These are phyloP conservation scores for Lota lota DNA, from an alignment of 2,113 vertebrate species.

Conservation along the genomic window DNA sequence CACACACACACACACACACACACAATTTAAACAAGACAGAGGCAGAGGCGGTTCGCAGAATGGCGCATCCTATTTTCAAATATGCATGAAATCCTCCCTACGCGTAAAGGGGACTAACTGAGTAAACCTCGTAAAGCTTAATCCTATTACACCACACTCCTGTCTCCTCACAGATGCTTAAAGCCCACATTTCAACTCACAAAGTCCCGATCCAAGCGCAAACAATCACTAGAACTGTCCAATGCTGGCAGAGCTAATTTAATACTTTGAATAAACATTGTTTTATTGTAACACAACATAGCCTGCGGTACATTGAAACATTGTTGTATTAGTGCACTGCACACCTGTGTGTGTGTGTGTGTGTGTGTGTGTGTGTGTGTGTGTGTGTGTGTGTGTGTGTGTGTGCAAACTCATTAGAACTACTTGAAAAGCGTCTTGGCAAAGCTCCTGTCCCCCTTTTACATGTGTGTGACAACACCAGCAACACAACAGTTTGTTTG, in stretches of 20 bases:
- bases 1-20: slow-evolving; percentile 6
- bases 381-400: no score
- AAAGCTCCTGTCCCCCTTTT: slow-evolving; percentile 53
- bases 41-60: neutral
- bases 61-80: slow-evolving; percentile 24
- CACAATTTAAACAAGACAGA: neutral
- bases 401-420: slow-evolving; percentile 32
- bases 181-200: slow-evolving; percentile 21
- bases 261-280: slow-evolving; percentile 1
- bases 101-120: neutral
- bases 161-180: slow-evolving; percentile 15
- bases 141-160: slow-evolving; percentile 53
- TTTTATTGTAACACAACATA: neutral
- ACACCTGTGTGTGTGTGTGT: neutral
- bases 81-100: slow-evolving; percentile 8
- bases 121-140: slow-evolving; percentile 19
- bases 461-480: slow-evolving; percentile 73
- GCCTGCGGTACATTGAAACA: neutral
- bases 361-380: no score
- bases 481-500: slow-evolving; percentile 79
- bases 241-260: no score
- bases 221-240: no score
- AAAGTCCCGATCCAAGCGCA: slow-evolving; percentile 1
- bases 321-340: slow-evolving; percentile 7
- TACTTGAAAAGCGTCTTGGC: slow-evolving; percentile 52